Evolutionary conservation across 1,140 invertebrate genomes (phyloP).

Genomic region (Brachionus asplanchnoidis): DNA sequence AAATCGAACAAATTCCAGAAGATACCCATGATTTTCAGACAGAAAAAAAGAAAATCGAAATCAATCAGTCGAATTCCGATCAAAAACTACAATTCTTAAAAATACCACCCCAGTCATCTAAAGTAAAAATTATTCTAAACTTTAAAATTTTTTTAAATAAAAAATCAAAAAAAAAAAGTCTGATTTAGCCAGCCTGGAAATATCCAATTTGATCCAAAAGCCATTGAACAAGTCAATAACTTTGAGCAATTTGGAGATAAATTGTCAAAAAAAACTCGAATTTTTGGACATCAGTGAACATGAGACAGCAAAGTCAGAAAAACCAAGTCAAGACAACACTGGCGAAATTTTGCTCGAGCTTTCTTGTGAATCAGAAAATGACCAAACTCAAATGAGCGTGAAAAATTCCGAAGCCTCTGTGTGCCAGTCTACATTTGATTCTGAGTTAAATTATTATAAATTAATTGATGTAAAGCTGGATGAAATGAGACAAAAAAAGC

Average conservation of each 20-base stretch:
- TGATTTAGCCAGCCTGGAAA: neutral
- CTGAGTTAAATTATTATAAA: constrained; percentile 8
- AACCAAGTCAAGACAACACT: constrained; percentile 4
- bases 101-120: neutral
- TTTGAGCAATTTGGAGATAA: neutral
- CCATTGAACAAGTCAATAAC: neutral
- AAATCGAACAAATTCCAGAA: constrained; percentile 33
- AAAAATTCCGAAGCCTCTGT: neutral
- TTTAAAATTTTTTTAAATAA: neutral
- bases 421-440: neutral
- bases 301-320: neutral
- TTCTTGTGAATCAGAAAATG: neutral
- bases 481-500: constrained; percentile 8
- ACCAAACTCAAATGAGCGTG: neutral
- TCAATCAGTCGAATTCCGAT: neutral
- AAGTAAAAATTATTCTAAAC: neutral
- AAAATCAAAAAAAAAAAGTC: neutral
- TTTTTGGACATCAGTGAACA: neutral
- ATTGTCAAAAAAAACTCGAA: constrained; percentile 13
- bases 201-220: neutral
- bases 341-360: constrained; percentile 16
- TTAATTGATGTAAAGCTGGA: constrained; percentile 26
- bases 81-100: neutral
- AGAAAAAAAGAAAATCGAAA: neutral
- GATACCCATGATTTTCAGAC: neutral